phyloP scores from a whole-genome alignment of 2,888 invertebrate genomes.

The Chironomus riparius region DNA sequence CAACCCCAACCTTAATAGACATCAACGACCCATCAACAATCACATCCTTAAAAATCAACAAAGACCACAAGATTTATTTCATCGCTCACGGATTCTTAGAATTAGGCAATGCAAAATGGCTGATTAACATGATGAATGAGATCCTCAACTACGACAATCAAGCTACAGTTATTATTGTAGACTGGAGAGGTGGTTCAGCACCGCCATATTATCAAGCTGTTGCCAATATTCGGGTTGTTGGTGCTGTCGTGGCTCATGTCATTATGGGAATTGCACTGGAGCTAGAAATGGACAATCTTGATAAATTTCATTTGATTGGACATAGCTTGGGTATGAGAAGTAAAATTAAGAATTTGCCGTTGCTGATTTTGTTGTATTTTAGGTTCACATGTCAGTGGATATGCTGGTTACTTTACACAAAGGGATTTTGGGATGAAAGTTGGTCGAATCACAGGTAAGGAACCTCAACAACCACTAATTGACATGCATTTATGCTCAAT shows the following conservation, averaged over 20 bases:
- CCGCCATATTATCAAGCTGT: constrained; percentile 89
- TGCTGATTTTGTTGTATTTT: constrained; percentile 49
- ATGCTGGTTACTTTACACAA: constrained; percentile 60
- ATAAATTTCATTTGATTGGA: constrained; percentile 72
- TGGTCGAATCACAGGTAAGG: constrained; percentile 64
- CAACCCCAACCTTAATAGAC: constrained; percentile 52
- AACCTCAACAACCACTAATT: constrained; percentile 39
- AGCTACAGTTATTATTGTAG: constrained; percentile 68
- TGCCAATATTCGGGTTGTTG: constrained; percentile 80
- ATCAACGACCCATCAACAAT: constrained; percentile 58
- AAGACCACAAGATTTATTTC: constrained; percentile 57
- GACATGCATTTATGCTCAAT: constrained; percentile 56
- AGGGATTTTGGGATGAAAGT: constrained; percentile 58
- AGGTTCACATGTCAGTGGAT: constrained; percentile 79
- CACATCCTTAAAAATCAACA: constrained; percentile 51
- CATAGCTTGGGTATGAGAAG: constrained; percentile 59
- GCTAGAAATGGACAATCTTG: constrained; percentile 48
- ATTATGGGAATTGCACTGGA: constrained; percentile 48
- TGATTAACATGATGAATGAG: constrained; percentile 61
- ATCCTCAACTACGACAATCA: constrained; percentile 54
- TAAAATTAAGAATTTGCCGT: not conserved
- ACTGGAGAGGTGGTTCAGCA: constrained; percentile 78
- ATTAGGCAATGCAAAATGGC: constrained; percentile 70
- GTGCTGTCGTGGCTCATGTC: constrained; percentile 71
- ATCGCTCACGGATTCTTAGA: constrained; percentile 83